Evolutionary conservation across 1,140 invertebrate species (phyloP), one percentile per base, ranked within the genome.

Genomic region (Campoletis sonorensis): DNA sequence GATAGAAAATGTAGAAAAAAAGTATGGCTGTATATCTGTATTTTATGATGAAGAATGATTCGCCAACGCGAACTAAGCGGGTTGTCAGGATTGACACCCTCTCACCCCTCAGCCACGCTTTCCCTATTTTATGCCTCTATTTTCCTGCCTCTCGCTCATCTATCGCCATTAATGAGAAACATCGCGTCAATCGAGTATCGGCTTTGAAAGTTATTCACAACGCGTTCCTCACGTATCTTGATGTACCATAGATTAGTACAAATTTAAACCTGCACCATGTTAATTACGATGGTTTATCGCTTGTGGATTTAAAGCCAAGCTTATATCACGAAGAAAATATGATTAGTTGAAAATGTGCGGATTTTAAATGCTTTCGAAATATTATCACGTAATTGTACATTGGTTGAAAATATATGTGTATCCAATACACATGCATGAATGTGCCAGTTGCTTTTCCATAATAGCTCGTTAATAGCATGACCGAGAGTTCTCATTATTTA

Each of bases 111-210:
- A 18, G 49, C 51, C 10, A 8, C 18, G 11, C 1, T 11, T 54
- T 1, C 4, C 51, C 51, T 21, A 54, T 21, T 21, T 54, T 54
- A 21, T 21, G 51, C 51, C 18, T 54, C 51, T 54, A 18, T 54
- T n/a, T 54, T 54, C 5, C 40, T 45, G 40, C 40, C n/a, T 54
- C 51, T n/a, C 51, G n/a, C 51, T 54, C 51, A 18, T 54, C 51
- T 54, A 21, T 54, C 51, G n/a, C 51, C 51, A 54, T 54, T 54
- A 54, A 54, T 54, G 51, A 54, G 51, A 54, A 54, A 54, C 51
- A 54, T 11, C 51, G 51, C 51, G 51, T 54, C 51, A 54, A 54
- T 54, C 51, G 51, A 54, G 18, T 54, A 54, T 54, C 51, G 51
- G n/a, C 51, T 54, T 54, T 18, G 51, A 54, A 54, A 54, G 18